These are phyloP conservation scores for Scopus umbretta DNA, from an alignment of 2,113 vertebrate species.

Conservation along the genomic window DNA sequence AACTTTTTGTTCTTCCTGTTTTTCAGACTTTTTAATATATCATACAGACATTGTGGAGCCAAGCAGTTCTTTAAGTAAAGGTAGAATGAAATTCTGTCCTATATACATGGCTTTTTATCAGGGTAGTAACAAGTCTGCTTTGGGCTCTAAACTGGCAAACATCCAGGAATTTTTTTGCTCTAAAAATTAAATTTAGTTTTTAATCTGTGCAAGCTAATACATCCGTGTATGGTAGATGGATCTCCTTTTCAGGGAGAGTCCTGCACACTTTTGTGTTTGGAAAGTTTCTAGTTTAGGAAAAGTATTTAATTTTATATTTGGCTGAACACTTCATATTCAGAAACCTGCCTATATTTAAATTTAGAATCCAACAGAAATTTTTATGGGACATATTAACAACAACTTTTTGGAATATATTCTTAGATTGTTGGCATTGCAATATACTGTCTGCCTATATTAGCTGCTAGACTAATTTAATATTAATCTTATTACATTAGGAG, in stretches of 20 bases:
- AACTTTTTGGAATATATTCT: not conserved
- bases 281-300: not conserved
- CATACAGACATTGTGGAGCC: not conserved
- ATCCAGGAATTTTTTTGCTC: not conserved
- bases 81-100: not conserved
- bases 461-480: not conserved
- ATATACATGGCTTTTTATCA: not conserved
- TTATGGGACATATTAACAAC: not conserved
- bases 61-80: not conserved
- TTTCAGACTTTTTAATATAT: not conserved
- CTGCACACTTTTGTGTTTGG: not conserved
- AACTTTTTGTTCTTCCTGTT: not conserved
- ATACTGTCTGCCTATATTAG: not conserved
- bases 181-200: not conserved
- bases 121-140: not conserved
- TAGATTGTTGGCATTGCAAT: not conserved
- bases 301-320: not conserved
- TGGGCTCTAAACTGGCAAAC: not conserved
- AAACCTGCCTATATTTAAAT: not conserved
- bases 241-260: not conserved
- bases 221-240: not conserved
- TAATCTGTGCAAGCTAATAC: not conserved
- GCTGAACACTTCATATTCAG: not conserved
- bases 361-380: not conserved
- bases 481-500: not conserved